Evolutionary conservation across 2,113 vertebrate species (phyloP).

Genomic region (Eurypyga helias): DNA sequence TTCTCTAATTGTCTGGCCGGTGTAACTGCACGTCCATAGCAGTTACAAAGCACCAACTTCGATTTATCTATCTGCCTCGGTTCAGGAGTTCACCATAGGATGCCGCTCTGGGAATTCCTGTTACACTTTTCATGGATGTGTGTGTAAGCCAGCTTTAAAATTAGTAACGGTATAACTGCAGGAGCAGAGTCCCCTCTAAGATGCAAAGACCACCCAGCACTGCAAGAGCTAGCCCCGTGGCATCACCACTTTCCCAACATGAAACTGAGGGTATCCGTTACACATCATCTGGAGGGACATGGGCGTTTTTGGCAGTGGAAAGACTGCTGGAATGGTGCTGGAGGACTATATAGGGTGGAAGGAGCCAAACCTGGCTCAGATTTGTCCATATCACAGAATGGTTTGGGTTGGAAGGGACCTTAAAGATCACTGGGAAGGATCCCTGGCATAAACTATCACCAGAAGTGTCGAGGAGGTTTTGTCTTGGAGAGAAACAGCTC

Average conservation of each 20-base stretch:
- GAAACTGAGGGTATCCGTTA: neutral
- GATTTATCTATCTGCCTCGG: neutral
- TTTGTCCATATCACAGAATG: too few relatives aligned
- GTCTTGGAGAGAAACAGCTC: neutral
- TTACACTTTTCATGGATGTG: neutral
- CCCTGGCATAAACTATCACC: neutral
- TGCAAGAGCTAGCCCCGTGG: neutral
- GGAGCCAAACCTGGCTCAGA: neutral
- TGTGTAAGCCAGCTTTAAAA: neutral
- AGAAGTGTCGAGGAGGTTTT: neutral
- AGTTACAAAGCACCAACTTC: conserved; percentile 4
- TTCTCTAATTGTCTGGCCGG: neutral
- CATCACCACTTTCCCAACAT: rapidly evolving
- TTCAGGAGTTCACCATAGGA: neutral
- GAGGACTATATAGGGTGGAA: neutral
- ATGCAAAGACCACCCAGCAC: neutral
- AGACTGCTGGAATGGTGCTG: neutral
- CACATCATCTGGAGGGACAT: neutral
- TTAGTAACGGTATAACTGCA: neutral
- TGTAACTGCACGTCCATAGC: neutral
- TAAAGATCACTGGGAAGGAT: neutral
- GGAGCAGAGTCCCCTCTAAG: neutral
- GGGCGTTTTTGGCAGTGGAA: neutral
- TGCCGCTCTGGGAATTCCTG: neutral
- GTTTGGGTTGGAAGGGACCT: too few relatives aligned